Conservation (phyloP, 2,888 invertebrate species). For the Philonicus albiceps region DNA sequence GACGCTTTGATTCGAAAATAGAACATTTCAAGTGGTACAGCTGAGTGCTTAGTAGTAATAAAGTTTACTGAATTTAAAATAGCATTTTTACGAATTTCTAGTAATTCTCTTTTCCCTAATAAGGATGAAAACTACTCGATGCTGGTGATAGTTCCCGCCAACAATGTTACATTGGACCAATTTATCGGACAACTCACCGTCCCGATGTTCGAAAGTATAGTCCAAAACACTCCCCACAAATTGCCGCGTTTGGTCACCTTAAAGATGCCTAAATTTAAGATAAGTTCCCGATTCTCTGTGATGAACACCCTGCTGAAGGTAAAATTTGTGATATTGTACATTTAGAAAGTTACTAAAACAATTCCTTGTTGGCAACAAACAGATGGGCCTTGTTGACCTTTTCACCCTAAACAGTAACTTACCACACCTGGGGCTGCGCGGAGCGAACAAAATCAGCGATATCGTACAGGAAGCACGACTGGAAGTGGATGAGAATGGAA, state of each 20-base stretch:
- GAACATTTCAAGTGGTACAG: no score
- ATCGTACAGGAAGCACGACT: constrained; percentile 66
- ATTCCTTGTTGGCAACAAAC: constrained; percentile 51
- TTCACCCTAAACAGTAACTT: constrained; percentile 63
- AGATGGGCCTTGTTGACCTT: constrained; percentile 65
- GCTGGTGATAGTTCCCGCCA: constrained; percentile 64
- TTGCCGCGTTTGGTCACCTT: constrained; percentile 43
- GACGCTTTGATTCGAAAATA: no score
- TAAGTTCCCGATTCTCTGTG: constrained; percentile 48
- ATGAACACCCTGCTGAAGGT: constrained; percentile 51
- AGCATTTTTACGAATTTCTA: background rate
- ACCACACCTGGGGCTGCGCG: constrained; percentile 51
- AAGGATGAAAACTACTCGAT: constrained; percentile 65
- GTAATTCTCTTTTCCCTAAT: constrained; percentile 49
- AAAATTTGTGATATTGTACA: background rate
- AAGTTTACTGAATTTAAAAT: no score
- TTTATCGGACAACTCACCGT: constrained; percentile 58
- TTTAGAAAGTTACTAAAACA: background rate
- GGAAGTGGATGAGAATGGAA: constrained; percentile 67
- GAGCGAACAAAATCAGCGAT: constrained; percentile 59
- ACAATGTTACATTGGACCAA: constrained; percentile 55
- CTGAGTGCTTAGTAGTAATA: no score
- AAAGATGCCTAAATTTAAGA: constrained; percentile 51
- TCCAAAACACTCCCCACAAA: constrained; percentile 42
- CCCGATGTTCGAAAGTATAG: constrained; percentile 54